A percentile compares a stretch with the other conserved stretches of the same genome.
phyloP scores from a whole-genome alignment of 2,888 invertebrate genomes.

The Sinelater perroti region DNA sequence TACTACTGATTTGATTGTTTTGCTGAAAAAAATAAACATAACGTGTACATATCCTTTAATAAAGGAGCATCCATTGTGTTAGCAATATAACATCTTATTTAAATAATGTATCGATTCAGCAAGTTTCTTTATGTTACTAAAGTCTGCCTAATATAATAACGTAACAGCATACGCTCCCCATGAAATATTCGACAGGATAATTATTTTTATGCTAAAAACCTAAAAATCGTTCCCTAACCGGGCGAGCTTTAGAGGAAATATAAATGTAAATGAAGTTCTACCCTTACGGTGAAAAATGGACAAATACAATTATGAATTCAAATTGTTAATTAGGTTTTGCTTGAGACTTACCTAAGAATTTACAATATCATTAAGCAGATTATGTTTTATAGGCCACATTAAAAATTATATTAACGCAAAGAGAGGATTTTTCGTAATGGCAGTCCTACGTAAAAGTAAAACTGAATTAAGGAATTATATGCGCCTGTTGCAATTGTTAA shows the following conservation, averaged over 20 bases:
- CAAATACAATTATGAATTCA: slow-evolving; percentile 26
- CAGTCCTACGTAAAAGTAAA: too few species aligned
- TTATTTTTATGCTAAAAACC: not conserved
- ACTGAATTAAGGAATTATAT: too few species aligned
- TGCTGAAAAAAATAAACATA: too few species aligned
- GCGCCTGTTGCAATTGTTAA: too few species aligned
- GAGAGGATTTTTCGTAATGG: slow-evolving; percentile 14
- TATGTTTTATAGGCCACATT: slow-evolving; percentile 21
- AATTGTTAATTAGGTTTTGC: slow-evolving; percentile 24
- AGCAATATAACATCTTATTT: too few species aligned
- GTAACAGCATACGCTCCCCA: not conserved
- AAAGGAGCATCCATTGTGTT: too few species aligned
- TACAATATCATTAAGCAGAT: slow-evolving; percentile 21
- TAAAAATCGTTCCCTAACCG: slow-evolving; percentile 12
- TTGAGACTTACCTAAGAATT: slow-evolving; percentile 24
- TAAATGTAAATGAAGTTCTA: slow-evolving; percentile 22
- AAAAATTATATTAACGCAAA: slow-evolving; percentile 21
- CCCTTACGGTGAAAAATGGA: slow-evolving; percentile 18
- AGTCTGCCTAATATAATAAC: not conserved
- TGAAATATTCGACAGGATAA: slow-evolving; percentile 9
- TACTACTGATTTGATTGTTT: too few species aligned
- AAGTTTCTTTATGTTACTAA: not conserved
- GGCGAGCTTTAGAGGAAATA: slow-evolving; percentile 14
- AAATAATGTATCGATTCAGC: slow-evolving; percentile 2
- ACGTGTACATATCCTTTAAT: too few species aligned